These are phyloP conservation scores for Sphinx pinastri DNA, from an alignment of 2,888 invertebrate genomes.

Conservation along the genomic window DNA sequence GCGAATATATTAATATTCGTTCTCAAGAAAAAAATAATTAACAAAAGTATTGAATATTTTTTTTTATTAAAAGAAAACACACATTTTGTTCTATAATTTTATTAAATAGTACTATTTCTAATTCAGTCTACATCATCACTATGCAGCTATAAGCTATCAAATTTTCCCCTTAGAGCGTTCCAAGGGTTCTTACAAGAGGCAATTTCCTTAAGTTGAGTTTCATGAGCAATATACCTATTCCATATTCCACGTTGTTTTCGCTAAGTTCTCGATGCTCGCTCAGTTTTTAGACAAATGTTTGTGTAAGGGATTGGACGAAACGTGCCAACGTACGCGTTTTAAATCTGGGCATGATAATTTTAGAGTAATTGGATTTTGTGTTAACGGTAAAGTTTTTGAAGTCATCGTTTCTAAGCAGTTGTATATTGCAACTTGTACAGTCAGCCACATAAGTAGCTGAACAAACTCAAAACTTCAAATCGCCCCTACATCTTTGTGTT, in stretches of 20 bases:
- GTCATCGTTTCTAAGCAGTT: too few species aligned
- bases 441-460: too few species aligned
- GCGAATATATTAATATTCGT: too few species aligned
- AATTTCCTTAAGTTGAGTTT: constrained; percentile 81
- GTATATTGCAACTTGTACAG: too few species aligned
- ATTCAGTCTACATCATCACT: constrained; percentile 55
- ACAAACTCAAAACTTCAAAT: too few species aligned
- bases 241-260: constrained; percentile 69
- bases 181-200: constrained; percentile 69
- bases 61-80: too few species aligned
- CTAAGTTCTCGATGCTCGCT: constrained; percentile 58
- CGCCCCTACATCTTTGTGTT: too few species aligned
- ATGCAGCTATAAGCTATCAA: constrained; percentile 72
- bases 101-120: constrained; percentile 37
- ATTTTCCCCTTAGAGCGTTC: constrained; percentile 70
- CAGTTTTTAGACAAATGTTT: constrained; percentile 43
- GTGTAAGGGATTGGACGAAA: not conserved
- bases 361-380: not conserved
- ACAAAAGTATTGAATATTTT: too few species aligned
- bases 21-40: too few species aligned
- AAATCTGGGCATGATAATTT: not conserved
- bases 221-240: constrained; percentile 74
- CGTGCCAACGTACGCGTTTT: not conserved
- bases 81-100: too few species aligned
- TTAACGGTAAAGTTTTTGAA: too few species aligned